Percentiles rank a stretch among this genome's conserved stretches.
These are phyloP conservation scores for Mus minutoides DNA, from an alignment of 2,797 vertebrate species.

Conservation along the genomic window DNA sequence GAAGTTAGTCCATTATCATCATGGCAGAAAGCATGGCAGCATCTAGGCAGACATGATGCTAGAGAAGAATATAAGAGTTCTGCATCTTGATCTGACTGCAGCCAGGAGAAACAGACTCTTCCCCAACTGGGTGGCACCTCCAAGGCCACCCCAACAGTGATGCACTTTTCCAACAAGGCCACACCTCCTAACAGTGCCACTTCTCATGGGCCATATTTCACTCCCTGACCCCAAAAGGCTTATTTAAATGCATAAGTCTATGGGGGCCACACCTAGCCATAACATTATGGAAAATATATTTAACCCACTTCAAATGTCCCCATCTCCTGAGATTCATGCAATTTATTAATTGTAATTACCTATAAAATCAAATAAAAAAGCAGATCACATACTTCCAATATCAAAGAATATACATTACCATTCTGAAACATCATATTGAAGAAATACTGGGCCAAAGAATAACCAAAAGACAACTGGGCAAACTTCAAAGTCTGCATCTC, in stretches of 20 bases:
- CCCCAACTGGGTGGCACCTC: no score
- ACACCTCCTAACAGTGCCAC: neutral
- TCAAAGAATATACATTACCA: no score
- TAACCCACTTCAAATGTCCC: neutral
- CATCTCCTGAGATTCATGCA: neutral
- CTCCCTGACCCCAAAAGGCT: neutral
- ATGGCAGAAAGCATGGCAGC: no score
- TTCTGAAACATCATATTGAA: no score
- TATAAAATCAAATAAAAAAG: neutral
- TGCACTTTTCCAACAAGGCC: neutral
- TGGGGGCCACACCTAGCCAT: neutral
- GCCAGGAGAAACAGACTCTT: neutral
- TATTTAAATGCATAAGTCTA: neutral
- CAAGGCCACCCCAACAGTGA: neutral
- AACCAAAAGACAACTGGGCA: no score
- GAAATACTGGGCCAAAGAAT: no score
- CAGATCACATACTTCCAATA: no score
- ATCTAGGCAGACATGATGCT: no score
- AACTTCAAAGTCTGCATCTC: no score
- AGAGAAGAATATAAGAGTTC: no score
- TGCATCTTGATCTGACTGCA: no score
- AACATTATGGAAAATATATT: neutral
- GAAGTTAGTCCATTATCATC: no score
- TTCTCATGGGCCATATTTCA: neutral
- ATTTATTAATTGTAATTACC: neutral